phyloP scores from a whole-genome alignment of 2,797 vertebrate genomes.

The Lates japonicus region DNA sequence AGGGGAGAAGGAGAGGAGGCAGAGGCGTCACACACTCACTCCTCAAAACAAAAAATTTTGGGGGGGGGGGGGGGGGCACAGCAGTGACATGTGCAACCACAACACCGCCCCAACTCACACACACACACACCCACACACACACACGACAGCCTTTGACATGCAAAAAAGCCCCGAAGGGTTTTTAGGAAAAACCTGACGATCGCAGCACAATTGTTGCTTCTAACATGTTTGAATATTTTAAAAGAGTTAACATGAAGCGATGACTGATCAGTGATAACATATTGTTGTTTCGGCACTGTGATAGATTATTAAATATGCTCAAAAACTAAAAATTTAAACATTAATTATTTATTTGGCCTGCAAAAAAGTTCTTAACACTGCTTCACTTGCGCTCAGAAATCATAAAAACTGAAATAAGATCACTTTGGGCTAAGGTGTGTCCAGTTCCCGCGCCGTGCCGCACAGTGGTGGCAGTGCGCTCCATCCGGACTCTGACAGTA shows the following conservation, averaged over 20 bases:
- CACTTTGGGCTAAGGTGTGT: not conserved
- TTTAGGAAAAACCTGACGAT: constrained; percentile 7
- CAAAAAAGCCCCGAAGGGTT: constrained; percentile 83
- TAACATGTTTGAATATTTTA: constrained; percentile 7
- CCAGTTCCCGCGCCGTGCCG: constrained; percentile 6
- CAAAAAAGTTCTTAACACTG: not conserved
- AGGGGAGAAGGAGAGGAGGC: constrained; percentile 54
- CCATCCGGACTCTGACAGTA: constrained; percentile 84
- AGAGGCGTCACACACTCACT: constrained; percentile 70
- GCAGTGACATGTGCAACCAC: constrained; percentile 87
- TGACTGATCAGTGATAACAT: not conserved
- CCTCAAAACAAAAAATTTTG: too few species aligned
- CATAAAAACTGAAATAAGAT: not conserved
- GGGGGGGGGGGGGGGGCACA: constrained; percentile 66
- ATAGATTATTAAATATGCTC: not conserved
- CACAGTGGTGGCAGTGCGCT: constrained; percentile 81
- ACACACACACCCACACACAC: not conserved
- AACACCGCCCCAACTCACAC: constrained; percentile 38
- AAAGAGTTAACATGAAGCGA: not conserved
- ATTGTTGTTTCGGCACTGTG: not conserved
- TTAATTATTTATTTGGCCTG: not conserved
- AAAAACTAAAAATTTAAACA: not conserved
- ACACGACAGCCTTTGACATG: constrained; percentile 74
- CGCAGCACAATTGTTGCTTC: constrained; percentile 13
- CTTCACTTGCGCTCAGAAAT: not conserved